Evolutionary conservation across 2,113 vertebrate species (phyloP).

Genomic region (Megaceryle torquata): DNA sequence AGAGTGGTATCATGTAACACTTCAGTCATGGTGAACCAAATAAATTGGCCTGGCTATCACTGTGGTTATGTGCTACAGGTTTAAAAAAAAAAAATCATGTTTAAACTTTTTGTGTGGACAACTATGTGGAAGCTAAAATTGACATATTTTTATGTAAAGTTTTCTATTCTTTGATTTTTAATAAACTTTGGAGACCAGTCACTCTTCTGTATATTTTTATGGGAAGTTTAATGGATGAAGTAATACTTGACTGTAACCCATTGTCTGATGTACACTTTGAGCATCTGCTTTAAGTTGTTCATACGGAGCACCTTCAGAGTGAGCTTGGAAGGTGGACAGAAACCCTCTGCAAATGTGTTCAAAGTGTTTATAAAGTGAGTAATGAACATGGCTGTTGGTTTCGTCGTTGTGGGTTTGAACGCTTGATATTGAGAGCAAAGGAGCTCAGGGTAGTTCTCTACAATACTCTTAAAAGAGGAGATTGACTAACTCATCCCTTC

Average conservation of each 20-base stretch:
- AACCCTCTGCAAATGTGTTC: fast-evolving
- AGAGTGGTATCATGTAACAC: constrained; percentile 67
- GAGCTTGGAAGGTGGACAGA: neutral
- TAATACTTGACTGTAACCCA: neutral
- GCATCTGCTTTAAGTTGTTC: neutral
- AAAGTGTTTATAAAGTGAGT: neutral
- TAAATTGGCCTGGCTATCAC: constrained; percentile 75
- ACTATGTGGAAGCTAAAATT: constrained; percentile 79
- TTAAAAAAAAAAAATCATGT: constrained; percentile 70
- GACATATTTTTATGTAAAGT: constrained; percentile 97
- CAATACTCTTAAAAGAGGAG: neutral
- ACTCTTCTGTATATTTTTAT: neutral
- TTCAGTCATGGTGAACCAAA: constrained; percentile 63
- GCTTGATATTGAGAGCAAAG: neutral
- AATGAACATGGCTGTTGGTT: neutral
- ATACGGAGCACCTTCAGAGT: neutral
- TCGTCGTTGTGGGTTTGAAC: neutral
- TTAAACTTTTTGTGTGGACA: constrained; percentile 76
- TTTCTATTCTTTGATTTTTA: constrained; percentile 98
- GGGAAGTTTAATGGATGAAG: neutral
- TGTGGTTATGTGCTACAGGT: constrained; percentile 74
- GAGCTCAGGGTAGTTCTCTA: neutral
- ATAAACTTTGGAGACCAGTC: constrained; percentile 89
- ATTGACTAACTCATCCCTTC: neutral
- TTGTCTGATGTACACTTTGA: neutral